Percentiles rank a stretch among this genome's conserved stretches.
phyloP scores from a whole-genome alignment of 2,113 vertebrate species.

The Silurus asotus region DNA sequence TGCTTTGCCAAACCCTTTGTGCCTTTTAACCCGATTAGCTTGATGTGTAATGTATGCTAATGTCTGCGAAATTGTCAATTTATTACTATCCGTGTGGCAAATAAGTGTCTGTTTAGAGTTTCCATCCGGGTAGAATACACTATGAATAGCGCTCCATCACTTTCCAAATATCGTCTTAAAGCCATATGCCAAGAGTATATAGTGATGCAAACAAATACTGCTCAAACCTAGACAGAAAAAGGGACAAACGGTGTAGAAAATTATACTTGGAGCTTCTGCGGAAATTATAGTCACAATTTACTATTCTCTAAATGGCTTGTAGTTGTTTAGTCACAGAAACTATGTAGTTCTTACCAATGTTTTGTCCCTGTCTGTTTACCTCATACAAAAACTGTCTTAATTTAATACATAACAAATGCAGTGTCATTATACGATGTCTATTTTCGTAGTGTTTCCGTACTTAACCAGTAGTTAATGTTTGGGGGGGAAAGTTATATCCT shows the following conservation, averaged over 20 bases:
- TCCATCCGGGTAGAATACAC: background rate
- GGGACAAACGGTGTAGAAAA: background rate
- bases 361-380: background rate
- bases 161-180: background rate
- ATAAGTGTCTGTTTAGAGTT: background rate
- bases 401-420: background rate
- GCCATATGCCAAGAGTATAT: background rate
- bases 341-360: background rate
- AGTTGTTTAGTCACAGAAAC: background rate
- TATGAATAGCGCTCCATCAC: background rate
- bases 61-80: background rate
- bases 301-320: background rate
- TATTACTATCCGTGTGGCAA: conserved; percentile 9
- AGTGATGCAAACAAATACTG: background rate
- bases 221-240: background rate
- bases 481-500: background rate
- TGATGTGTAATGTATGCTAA: background rate
- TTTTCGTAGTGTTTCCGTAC: background rate
- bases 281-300: background rate
- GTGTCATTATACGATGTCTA: background rate
- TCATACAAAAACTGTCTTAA: background rate
- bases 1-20: conserved; percentile 19
- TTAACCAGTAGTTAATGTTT: background rate
- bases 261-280: background rate
- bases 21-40: conserved; percentile 17